Conservation (phyloP, 2,113 vertebrate genomes). For the Hippolais icterina region DNA sequence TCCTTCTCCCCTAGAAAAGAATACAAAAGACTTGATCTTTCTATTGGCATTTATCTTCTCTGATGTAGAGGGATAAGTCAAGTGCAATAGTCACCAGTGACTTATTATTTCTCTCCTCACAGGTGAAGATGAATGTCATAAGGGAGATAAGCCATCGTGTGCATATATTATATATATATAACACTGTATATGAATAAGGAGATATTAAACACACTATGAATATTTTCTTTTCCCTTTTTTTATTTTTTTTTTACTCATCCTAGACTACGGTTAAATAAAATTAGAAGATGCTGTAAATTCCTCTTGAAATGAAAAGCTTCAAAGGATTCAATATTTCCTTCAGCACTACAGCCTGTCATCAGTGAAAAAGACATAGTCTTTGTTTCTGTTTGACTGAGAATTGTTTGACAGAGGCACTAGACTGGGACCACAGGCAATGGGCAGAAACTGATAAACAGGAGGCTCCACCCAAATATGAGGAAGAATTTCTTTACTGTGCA, state of each 20-base stretch:
- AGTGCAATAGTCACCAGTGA: slow-evolving; percentile 53
- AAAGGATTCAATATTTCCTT: background rate
- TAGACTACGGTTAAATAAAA: background rate
- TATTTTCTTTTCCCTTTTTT: background rate
- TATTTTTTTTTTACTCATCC: background rate
- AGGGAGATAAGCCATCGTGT: slow-evolving; percentile 22
- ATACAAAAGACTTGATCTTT: slow-evolving; percentile 56
- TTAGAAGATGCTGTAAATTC: background rate
- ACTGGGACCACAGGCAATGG: background rate
- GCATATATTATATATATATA: slow-evolving; percentile 30
- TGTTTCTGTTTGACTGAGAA: slow-evolving; percentile 4
- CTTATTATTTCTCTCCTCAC: slow-evolving; percentile 58
- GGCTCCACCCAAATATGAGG: background rate
- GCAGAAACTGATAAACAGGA: background rate
- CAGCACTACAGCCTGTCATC: background rate
- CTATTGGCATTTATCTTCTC: slow-evolving; percentile 68
- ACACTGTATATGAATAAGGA: background rate
- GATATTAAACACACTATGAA: slow-evolving; percentile 18
- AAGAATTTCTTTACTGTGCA: background rate
- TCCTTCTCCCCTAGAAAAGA: slow-evolving; percentile 22
- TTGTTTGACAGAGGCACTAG: background rate
- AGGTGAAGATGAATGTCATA: slow-evolving; percentile 62
- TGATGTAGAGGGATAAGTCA: slow-evolving; percentile 60
- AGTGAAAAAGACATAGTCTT: background rate
- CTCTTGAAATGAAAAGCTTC: background rate